These are phyloP conservation scores for Tenodera sinensis DNA, from an alignment of 2,888 invertebrate genomes.

Conservation along the genomic window DNA sequence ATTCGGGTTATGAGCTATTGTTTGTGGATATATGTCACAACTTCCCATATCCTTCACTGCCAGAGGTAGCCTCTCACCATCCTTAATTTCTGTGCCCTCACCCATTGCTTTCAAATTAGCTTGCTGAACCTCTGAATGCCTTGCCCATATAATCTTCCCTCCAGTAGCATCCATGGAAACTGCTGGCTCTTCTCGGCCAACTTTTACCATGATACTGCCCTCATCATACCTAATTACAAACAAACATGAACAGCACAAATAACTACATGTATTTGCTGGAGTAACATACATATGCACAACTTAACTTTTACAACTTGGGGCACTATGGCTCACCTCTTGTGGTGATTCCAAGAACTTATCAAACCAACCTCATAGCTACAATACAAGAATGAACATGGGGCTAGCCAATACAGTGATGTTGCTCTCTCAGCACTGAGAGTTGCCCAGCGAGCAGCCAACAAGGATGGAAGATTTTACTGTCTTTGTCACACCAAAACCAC, in stretches of 20 bases:
- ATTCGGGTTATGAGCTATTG: conserved; percentile 96
- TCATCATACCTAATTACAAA: conserved; percentile 71
- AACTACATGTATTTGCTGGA: neutral
- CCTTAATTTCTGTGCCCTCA: conserved; percentile 75
- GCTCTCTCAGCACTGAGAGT: too few relatives aligned
- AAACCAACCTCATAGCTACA: too few relatives aligned
- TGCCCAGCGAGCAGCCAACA: too few relatives aligned
- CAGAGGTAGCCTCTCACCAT: conserved; percentile 89
- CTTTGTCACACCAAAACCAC: too few relatives aligned
- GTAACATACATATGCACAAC: too few relatives aligned
- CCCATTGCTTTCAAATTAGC: conserved; percentile 84
- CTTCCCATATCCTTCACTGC: conserved; percentile 98
- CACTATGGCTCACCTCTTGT: too few relatives aligned
- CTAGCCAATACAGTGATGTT: too few relatives aligned
- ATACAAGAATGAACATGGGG: too few relatives aligned
- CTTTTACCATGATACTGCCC: conserved; percentile 91
- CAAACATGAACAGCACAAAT: neutral
- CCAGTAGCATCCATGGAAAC: conserved; percentile 98
- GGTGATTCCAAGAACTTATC: too few relatives aligned
- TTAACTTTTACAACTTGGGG: too few relatives aligned
- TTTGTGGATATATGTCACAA: conserved; percentile 98
- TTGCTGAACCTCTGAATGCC: conserved; percentile 97
- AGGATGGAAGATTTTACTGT: too few relatives aligned
- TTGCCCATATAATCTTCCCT: conserved; percentile 98
- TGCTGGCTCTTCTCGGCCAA: conserved; percentile 98